Conservation (phyloP, 2,888 invertebrate species). For the Stenodema calcarata region DNA sequence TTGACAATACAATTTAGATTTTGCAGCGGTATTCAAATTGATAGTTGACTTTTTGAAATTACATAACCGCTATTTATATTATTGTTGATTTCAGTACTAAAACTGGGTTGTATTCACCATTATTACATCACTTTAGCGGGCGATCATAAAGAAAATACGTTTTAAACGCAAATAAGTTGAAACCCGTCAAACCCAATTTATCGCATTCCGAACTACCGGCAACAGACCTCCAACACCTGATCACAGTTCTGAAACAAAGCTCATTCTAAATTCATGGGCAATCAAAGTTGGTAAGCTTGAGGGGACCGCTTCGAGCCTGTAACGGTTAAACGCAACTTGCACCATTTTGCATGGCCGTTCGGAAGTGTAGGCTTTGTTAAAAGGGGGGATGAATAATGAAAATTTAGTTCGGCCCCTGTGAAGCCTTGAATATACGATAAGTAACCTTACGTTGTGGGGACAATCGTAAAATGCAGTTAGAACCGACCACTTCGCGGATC, state of each 20-base stretch:
- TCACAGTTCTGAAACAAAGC: slow-evolving; percentile 12
- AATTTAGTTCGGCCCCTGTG: background rate
- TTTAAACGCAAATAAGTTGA: no score
- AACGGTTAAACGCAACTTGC: background rate
- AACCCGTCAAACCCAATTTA: slow-evolving; percentile 5
- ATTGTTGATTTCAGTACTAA: no score
- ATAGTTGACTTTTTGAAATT: no score
- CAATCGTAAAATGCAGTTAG: background rate
- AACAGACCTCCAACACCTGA: slow-evolving; percentile 2
- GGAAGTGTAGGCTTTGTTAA: background rate
- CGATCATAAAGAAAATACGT: no score
- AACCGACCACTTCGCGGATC: no score
- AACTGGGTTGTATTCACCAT: no score
- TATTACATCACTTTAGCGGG: no score
- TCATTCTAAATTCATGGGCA: slow-evolving; percentile 32
- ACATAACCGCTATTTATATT: no score
- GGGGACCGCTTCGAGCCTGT: background rate
- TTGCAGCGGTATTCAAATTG: no score
- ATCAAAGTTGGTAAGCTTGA: slow-evolving; percentile 23
- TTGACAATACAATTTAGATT: no score
- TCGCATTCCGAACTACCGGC: background rate
- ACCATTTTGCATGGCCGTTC: background rate
- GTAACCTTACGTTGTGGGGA: background rate
- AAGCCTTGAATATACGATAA: background rate
- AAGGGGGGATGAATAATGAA: background rate